Conservation (phyloP, 2,113 vertebrate species). For the Rhinolophus sinicus region DNA sequence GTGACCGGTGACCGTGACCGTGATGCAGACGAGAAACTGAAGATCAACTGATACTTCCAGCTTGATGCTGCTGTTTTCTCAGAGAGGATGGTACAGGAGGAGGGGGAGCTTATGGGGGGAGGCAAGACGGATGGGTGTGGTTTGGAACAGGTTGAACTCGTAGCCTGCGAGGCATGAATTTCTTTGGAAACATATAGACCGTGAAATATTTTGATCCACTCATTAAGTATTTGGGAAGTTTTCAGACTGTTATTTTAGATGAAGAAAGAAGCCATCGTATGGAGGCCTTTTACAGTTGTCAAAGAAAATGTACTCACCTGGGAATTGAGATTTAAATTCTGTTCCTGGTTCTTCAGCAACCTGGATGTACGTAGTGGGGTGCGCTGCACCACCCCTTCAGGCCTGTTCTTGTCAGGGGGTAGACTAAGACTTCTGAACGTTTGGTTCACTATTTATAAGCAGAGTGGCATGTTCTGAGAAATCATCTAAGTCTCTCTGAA, state of each 20-base stretch:
- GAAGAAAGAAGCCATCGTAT: background rate
- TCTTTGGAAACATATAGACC: background rate
- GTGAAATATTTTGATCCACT: background rate
- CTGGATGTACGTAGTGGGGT: too few relatives aligned
- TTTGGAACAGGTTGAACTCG: background rate
- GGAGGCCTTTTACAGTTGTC: background rate
- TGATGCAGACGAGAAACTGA: background rate
- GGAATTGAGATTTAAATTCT: background rate
- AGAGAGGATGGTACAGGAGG: background rate
- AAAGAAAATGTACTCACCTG: background rate
- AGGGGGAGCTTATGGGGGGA: background rate
- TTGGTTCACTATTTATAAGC: background rate
- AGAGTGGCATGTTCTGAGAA: background rate
- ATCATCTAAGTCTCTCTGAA: background rate
- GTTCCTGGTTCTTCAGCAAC: background rate
- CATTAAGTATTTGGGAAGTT: background rate
- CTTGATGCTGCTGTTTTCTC: background rate
- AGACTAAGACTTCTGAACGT: background rate
- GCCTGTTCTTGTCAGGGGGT: background rate
- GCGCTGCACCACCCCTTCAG: background rate
- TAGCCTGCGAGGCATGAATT: background rate
- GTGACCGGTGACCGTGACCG: background rate
- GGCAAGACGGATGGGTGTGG: background rate
- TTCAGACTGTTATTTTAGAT: background rate
- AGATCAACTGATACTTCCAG: background rate